Evolutionary conservation across 2,797 vertebrate genomes (phyloP).

Genomic region (Natrix natrix): DNA sequence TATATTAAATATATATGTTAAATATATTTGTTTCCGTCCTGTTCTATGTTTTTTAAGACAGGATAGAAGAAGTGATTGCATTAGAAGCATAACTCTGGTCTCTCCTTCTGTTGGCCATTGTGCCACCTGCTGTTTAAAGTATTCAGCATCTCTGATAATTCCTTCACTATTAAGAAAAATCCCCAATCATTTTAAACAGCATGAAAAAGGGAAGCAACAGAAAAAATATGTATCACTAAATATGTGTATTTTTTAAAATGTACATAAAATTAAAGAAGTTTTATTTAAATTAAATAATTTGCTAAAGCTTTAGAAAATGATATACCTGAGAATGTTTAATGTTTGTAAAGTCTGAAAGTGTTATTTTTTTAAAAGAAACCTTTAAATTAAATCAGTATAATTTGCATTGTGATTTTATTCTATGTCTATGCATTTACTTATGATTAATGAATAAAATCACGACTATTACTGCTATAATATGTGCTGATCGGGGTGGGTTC

Average conservation of each 20-base stretch:
- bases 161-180: not conserved
- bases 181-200: not conserved
- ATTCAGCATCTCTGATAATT: not conserved
- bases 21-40: not conserved
- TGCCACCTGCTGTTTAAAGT: not conserved
- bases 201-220: not conserved
- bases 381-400: not conserved
- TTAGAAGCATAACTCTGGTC: not conserved
- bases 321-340: not conserved
- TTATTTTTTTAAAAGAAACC: not conserved
- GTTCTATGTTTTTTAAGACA: not conserved
- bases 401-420: not conserved
- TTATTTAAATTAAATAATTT: not conserved
- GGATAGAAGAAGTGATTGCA: not conserved
- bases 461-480: not conserved
- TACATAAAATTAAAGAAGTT: not conserved
- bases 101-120: not conserved
- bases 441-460: not conserved
- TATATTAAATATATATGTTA: too few species aligned
- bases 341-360: not conserved
- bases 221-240: not conserved
- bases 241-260: not conserved
- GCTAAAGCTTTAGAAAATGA: not conserved
- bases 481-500: not conserved
- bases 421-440: not conserved